A percentile compares a stretch with the other conserved stretches of the same genome.
These are phyloP conservation scores for Scotopteryx bipunctaria DNA, from an alignment of 2,888 invertebrate genomes.

Conservation along the genomic window DNA sequence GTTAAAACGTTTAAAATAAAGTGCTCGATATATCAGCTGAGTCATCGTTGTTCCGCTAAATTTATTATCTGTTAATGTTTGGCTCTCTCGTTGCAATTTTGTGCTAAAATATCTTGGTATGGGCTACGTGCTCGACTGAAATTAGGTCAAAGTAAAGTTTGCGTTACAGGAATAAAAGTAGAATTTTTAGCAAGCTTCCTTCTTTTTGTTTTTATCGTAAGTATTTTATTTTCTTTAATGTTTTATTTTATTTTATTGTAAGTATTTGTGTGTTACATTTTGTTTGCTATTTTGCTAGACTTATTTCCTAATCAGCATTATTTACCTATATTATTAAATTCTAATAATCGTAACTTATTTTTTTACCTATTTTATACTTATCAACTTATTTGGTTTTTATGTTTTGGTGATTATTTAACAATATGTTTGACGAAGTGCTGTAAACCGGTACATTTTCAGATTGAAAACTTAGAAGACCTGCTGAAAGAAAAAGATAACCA, in stretches of 20 bases:
- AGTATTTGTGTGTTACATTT: constrained; percentile 31
- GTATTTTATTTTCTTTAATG: constrained; percentile 45
- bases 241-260: constrained; percentile 28
- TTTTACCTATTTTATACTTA: not conserved
- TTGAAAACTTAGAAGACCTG: constrained; percentile 98
- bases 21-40: constrained; percentile 23
- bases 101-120: constrained; percentile 26
- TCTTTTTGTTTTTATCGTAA: constrained; percentile 40
- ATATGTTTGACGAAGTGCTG: not conserved
- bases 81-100: constrained; percentile 21
- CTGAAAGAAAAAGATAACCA: constrained; percentile 99
- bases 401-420: too few species aligned
- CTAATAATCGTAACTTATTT: too few species aligned
- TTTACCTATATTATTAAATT: not conserved
- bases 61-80: constrained; percentile 30
- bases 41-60: constrained; percentile 23
- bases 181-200: constrained; percentile 19
- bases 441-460: too few species aligned
- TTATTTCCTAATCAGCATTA: constrained; percentile 12
- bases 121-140: constrained; percentile 11
- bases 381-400: not conserved
- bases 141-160: constrained; percentile 26
- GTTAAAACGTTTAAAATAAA: constrained; percentile 23
- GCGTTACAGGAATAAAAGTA: constrained; percentile 4
- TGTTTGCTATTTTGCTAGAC: constrained; percentile 16